phyloP scores from a whole-genome alignment of 2,113 vertebrate species.

The pig (Sus scrofa) region DNA sequence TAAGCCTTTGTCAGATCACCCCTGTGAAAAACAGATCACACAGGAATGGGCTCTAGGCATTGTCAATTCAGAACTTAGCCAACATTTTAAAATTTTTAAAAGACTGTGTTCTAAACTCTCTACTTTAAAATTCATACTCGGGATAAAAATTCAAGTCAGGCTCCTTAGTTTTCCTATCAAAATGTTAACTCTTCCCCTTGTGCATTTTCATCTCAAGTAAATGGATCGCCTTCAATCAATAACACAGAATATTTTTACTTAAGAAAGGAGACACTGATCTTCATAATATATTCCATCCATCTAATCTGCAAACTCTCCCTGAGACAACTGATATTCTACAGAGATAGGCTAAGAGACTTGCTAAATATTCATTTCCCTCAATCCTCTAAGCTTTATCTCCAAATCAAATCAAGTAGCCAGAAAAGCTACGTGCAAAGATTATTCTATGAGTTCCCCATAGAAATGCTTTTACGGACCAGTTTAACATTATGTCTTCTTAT shows the following conservation, averaged over 20 bases:
- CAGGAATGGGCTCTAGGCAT: background rate
- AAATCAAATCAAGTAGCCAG: constrained; percentile 58
- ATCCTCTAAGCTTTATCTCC: background rate
- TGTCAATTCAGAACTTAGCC: background rate
- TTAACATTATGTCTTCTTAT: constrained; percentile 19
- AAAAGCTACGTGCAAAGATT: background rate
- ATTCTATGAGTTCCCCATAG: background rate
- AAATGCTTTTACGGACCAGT: constrained; percentile 1
- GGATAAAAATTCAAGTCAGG: constrained; percentile 29
- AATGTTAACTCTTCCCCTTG: constrained; percentile 20
- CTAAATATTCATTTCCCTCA: constrained; percentile 64
- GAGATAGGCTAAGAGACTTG: background rate
- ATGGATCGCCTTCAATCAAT: background rate
- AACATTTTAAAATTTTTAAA: background rate
- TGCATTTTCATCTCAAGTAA: background rate
- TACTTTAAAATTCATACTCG: constrained; percentile 32
- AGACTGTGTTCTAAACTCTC: background rate
- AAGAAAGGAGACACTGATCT: background rate
- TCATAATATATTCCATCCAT: background rate
- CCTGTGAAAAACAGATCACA: constrained; percentile 14
- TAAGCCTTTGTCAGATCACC: constrained; percentile 30
- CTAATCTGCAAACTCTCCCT: background rate
- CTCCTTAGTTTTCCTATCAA: constrained; percentile 45
- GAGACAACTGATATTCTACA: constrained; percentile 53
- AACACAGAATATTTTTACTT: background rate